Conservation (phyloP, 2,888 invertebrate species). For the Polymixis flavicincta region DNA sequence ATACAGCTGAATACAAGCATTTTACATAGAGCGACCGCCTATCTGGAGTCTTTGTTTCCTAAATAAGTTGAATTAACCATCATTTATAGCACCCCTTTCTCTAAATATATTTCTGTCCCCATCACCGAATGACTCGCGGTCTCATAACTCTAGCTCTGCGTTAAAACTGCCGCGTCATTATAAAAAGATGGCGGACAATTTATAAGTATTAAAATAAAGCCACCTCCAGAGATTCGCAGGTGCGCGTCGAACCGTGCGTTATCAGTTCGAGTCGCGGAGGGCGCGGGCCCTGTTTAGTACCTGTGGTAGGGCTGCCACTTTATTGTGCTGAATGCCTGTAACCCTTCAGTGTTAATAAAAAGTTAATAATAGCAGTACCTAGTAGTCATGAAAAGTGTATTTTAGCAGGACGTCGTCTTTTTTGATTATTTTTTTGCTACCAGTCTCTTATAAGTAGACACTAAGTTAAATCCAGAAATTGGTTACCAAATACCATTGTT, state of each 20-base stretch:
- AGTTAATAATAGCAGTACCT: constrained; percentile 1
- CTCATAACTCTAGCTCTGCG: constrained; percentile 51
- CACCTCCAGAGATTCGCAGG: constrained; percentile 65
- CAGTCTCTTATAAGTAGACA: not conserved
- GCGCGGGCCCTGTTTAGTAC: constrained; percentile 63
- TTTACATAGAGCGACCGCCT: not conserved
- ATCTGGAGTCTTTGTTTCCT: constrained; percentile 7
- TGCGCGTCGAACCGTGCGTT: constrained; percentile 75
- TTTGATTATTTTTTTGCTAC: not conserved
- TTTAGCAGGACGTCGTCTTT: not conserved
- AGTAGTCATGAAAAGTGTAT: constrained; percentile 22
- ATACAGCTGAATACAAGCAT: not conserved
- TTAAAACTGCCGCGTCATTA: constrained; percentile 56
- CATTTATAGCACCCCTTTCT: constrained; percentile 43
- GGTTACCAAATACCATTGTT: too few relatives aligned
- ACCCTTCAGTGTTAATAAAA: constrained; percentile 28
- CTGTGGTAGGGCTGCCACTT: constrained; percentile 52
- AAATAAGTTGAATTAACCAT: constrained; percentile 20
- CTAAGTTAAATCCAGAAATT: not conserved
- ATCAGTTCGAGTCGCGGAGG: constrained; percentile 71
- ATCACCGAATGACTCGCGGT: constrained; percentile 44
- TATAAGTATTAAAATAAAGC: constrained; percentile 65
- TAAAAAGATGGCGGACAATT: constrained; percentile 54
- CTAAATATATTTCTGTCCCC: constrained; percentile 21
- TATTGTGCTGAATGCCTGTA: not conserved